These are phyloP conservation scores for Tetraodon nigroviridis DNA, from an alignment of 2,113 vertebrate species.

Conservation along the genomic window DNA sequence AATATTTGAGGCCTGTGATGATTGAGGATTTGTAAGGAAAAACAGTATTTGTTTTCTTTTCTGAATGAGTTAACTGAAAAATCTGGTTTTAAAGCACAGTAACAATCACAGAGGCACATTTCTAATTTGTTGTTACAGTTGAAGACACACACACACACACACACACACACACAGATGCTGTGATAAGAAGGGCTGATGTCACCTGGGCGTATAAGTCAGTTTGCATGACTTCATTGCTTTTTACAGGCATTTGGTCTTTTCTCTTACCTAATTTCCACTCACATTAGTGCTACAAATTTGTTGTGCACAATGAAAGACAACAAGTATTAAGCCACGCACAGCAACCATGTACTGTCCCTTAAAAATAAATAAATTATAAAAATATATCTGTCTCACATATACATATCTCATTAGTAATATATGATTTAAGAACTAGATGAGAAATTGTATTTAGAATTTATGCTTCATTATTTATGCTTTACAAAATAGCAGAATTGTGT, in stretches of 20 bases:
- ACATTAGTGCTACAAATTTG: not conserved
- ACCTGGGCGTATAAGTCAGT: slow-evolving; percentile 77
- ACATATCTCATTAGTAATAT: not conserved
- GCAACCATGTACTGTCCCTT: not conserved
- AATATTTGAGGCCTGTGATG: too few relatives aligned
- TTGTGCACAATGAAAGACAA: slow-evolving; percentile 5
- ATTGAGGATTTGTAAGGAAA: too few relatives aligned
- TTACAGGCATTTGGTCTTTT: slow-evolving; percentile 74
- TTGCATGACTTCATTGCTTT: slow-evolving; percentile 77
- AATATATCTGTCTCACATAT: not conserved
- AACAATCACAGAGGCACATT: too few relatives aligned
- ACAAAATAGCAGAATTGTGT: too few relatives aligned
- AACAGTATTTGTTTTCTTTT: too few relatives aligned
- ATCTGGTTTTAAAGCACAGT: too few relatives aligned
- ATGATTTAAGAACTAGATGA: too few relatives aligned
- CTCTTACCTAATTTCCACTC: slow-evolving; percentile 3
- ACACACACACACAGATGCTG: slow-evolving; percentile 26
- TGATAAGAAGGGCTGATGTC: slow-evolving; percentile 63
- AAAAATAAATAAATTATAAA: not conserved
- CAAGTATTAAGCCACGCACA: slow-evolving; percentile 7
- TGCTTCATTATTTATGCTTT: too few relatives aligned
- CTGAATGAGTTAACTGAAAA: too few relatives aligned
- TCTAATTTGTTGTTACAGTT: slow-evolving; percentile 21
- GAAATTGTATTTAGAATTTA: too few relatives aligned
- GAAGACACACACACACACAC: slow-evolving; percentile 20